Conservation (phyloP, 2,113 vertebrate genomes). For the Cromileptes altivelis region DNA sequence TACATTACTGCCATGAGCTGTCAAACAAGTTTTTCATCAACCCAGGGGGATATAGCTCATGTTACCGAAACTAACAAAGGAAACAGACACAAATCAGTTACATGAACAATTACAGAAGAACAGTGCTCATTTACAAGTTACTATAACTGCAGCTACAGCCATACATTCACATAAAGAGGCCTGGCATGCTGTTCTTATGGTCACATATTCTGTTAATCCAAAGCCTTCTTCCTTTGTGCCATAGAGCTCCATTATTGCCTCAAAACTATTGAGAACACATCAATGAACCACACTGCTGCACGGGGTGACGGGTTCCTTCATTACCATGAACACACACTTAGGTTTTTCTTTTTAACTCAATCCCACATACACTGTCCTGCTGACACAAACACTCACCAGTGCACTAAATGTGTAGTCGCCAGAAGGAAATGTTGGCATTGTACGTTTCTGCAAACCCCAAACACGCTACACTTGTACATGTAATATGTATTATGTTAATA, state of each 20-base stretch:
- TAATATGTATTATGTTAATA: too few species aligned
- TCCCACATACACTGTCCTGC: neutral
- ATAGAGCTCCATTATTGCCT: neutral
- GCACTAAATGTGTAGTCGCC: neutral
- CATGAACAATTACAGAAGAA: neutral
- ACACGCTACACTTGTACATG: too few species aligned
- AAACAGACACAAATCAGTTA: slow-evolving; percentile 1
- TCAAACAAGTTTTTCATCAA: slow-evolving; percentile 7
- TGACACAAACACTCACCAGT: neutral
- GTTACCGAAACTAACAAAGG: slow-evolving; percentile 6
- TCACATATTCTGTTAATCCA: too few species aligned
- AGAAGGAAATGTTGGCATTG: too few species aligned
- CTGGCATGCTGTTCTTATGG: neutral
- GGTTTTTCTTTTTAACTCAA: neutral
- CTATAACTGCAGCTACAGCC: neutral
- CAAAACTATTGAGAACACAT: neutral
- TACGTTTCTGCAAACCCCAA: too few species aligned
- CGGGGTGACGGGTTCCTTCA: neutral
- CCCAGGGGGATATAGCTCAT: neutral
- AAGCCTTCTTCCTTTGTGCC: neutral
- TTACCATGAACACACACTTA: neutral
- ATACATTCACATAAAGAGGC: too few species aligned
- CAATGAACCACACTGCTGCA: neutral
- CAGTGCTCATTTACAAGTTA: neutral
- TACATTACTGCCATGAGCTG: neutral